Evolutionary conservation across 2,797 vertebrate species (phyloP).

Genomic region (Aotus griseimembra): DNA sequence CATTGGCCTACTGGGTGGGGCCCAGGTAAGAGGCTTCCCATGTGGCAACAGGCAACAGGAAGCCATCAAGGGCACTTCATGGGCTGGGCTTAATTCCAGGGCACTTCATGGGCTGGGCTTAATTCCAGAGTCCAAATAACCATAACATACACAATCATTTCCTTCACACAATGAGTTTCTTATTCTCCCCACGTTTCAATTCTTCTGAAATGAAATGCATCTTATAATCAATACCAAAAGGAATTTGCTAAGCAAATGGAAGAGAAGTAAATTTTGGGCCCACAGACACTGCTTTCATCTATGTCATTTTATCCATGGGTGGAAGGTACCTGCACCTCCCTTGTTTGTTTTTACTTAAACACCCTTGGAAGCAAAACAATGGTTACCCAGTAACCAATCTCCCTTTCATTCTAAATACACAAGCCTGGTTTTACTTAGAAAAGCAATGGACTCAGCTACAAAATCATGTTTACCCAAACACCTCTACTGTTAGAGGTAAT

Average conservation of each 20-base stretch:
- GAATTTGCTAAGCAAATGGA: not conserved
- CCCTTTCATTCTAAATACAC: not conserved
- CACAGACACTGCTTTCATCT: not conserved
- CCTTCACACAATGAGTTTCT: not conserved
- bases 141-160: not conserved
- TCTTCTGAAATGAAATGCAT: not conserved
- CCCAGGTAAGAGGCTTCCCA: not conserved
- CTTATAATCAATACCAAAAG: not conserved
- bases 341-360: not conserved
- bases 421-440: constrained; percentile 24
- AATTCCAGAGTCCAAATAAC: not conserved
- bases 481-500: not conserved
- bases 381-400: not conserved
- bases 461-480: not conserved
- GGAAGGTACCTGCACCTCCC: not conserved
- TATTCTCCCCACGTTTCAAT: not conserved
- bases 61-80: not conserved
- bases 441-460: not conserved
- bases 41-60: not conserved
- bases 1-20: not conserved
- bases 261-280: not conserved
- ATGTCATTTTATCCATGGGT: not conserved
- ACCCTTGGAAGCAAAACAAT: not conserved
- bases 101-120: not conserved
- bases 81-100: not conserved